Evolutionary conservation across 2,888 invertebrate genomes (phyloP), one percentile per base, ranked within the genome.

Genomic region (Pristionchus exspectatus): DNA sequence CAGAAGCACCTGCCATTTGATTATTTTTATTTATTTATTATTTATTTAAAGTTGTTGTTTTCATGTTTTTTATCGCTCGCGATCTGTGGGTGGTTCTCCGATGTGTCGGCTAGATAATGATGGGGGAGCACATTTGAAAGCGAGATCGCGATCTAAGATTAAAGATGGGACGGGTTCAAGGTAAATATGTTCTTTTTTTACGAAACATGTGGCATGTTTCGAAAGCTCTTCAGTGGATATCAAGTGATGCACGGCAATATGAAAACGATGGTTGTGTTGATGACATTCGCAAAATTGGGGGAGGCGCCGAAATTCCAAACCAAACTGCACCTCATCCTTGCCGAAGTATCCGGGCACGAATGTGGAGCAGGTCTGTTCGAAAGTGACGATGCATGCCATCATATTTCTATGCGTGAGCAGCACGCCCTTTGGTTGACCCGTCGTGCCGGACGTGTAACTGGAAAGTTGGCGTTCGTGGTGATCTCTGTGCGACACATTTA

Each of bases 361-460:
- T 5, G 54, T 30, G 5, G 12, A 10, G 56, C 9, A 44, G 0
- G 38, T 56, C 12, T 77, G 30, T 0, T 9, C 21, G 24, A 77
- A 77, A 0, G 44, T 24, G 7, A 77, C 44, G 24, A 77, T 27
- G 21, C 30, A 74, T 10, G 38, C 38, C 44, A 77, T 77, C 38
- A 77, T 16, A 44, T 44, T 44, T 24, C 97, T 97, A 95, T 99
- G 99, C 1, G 98, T 97, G 94, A 99, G 96, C 97, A 98, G 98
- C 63, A 98, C 98, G 85, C 99, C 99, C 96, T 99, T 98, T 2
- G 98, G 98, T 1, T 97, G 97, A 7, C 98, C 99, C 18, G 98
- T 98, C 10, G 98, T 98, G 59, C 95, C 95, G 77, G 93, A 93
- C 0, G 95, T 95, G 90, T 95, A 95, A 90, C 93, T 95, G 90